Conservation (phyloP, 35 echinoderm and acorn worm genomes). For the Holothuria glaberrima region DNA sequence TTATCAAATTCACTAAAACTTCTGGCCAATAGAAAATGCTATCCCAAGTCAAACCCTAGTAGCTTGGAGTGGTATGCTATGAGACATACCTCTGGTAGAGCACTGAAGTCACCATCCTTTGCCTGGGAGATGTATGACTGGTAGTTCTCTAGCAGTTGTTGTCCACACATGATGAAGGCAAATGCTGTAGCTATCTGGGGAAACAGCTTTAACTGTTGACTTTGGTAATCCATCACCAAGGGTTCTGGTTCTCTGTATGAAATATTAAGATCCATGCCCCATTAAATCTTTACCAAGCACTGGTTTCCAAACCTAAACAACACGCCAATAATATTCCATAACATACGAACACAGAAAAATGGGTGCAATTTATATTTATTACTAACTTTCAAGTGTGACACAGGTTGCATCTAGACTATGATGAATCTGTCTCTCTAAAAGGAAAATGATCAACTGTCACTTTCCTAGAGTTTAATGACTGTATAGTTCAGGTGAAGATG, state of each 20-base stretch:
- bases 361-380: background rate
- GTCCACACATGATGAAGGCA: slow-evolving; percentile 80
- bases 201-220: slow-evolving; percentile 92
- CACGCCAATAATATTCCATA: background rate
- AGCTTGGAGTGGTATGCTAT: too few species aligned
- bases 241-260: slow-evolving; percentile 61
- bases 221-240: slow-evolving; percentile 90
- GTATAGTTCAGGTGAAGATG: too few species aligned
- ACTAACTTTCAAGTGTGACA: background rate
- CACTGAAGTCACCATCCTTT: slow-evolving; percentile 73
- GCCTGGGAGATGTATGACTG: slow-evolving; percentile 49
- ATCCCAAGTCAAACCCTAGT: too few species aligned
- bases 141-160: slow-evolving; percentile 66
- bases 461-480: too few species aligned
- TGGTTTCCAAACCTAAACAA: background rate
- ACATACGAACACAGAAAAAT: background rate
- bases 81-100: slow-evolving; percentile 77
- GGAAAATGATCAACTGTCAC: too few species aligned
- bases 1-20: too few species aligned
- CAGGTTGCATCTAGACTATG: too few species aligned
- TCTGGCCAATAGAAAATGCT: too few species aligned
- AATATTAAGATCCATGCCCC: background rate
- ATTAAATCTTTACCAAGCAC: background rate
- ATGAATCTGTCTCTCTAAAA: too few species aligned
- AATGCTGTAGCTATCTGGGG: slow-evolving; percentile 80